Conservation (phyloP, 2,113 vertebrate species). For the Melierax canorus region DNA sequence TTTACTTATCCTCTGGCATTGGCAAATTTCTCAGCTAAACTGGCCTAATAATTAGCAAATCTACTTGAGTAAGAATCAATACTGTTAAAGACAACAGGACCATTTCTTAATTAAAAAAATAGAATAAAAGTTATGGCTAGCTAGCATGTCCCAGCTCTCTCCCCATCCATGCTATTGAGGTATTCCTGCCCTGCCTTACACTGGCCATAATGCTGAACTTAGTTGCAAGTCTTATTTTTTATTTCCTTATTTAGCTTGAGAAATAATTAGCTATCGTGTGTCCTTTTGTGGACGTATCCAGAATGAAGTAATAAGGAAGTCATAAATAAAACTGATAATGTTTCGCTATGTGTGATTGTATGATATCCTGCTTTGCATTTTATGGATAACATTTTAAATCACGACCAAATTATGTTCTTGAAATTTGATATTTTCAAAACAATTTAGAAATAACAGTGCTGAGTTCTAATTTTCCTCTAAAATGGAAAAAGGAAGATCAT, state of each 20-base stretch:
- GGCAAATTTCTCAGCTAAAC: background rate
- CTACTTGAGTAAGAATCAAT: background rate
- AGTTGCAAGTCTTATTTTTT: background rate
- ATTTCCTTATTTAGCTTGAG: background rate
- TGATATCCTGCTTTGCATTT: background rate
- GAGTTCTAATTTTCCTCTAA: background rate
- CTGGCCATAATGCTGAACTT: background rate
- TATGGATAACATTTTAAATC: background rate
- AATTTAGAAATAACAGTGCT: background rate
- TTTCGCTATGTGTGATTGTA: rapidly evolving
- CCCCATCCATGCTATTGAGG: rapidly evolving
- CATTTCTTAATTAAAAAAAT: background rate
- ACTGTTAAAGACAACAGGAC: background rate
- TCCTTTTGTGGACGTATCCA: background rate
- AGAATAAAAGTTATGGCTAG: background rate
- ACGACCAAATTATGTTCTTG: background rate
- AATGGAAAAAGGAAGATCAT: background rate
- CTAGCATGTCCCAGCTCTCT: background rate
- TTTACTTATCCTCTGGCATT: background rate
- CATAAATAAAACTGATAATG: background rate
- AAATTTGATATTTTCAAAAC: background rate
- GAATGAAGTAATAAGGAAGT: background rate
- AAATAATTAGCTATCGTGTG: background rate
- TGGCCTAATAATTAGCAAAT: background rate
- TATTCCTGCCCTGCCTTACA: background rate